Evolutionary conservation across 2,888 invertebrate species (phyloP).

Genomic region (Lochmaea crataegi): DNA sequence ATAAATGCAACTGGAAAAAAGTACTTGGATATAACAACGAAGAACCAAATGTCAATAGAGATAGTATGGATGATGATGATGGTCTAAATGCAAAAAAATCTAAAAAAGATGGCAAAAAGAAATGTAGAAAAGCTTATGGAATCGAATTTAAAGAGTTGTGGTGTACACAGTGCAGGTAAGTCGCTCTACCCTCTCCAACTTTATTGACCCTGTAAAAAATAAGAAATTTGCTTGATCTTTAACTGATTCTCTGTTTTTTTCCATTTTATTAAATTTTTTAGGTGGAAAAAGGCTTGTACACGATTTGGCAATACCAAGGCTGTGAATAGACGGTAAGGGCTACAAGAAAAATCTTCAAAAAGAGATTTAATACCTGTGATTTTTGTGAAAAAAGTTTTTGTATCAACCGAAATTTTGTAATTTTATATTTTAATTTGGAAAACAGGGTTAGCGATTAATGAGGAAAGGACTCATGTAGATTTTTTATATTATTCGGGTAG

Average conservation of each 20-base stretch:
- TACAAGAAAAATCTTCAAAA: slow-evolving; percentile 11
- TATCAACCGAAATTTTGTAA: not conserved
- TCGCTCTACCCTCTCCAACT: not conserved
- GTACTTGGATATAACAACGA: not conserved
- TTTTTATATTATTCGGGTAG: not conserved
- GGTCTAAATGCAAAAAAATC: slow-evolving; percentile 18
- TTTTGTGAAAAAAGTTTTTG: slow-evolving; percentile 18
- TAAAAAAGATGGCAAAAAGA: slow-evolving; percentile 35
- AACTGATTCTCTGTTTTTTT: no score
- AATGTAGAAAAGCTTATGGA: slow-evolving; percentile 34
- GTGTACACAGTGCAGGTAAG: slow-evolving; percentile 36
- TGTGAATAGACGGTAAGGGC: slow-evolving; percentile 29
- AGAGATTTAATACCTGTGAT: slow-evolving; percentile 34
- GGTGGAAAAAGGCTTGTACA: slow-evolving; percentile 39
- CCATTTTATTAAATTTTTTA: not conserved
- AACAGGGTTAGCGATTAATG: not conserved
- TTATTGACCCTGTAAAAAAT: not conserved
- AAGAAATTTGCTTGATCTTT: not conserved
- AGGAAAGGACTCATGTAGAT: not conserved
- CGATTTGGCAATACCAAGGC: slow-evolving; percentile 32
- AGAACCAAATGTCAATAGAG: not conserved
- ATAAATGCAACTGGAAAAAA: slow-evolving; percentile 32
- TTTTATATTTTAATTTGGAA: slow-evolving; percentile 1
- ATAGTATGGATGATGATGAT: slow-evolving; percentile 9
- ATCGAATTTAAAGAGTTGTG: slow-evolving; percentile 37